A percentile compares a stretch with the other conserved stretches of the same genome.
These are phyloP conservation scores for Nyctalus aviator DNA, from an alignment of 2,797 vertebrate species.

Conservation along the genomic window DNA sequence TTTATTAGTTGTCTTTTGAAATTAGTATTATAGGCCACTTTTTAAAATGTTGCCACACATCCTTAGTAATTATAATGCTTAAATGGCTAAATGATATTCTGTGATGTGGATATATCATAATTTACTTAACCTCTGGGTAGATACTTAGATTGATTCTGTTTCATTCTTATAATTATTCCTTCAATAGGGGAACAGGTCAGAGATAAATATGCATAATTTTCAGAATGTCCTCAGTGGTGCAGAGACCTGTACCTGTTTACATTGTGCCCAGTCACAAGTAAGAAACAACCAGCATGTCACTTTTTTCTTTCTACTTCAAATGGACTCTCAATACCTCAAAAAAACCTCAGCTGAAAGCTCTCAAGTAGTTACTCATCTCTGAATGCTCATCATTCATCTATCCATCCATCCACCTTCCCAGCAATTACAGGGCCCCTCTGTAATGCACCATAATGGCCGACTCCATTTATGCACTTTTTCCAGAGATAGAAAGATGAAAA, in stretches of 20 bases:
- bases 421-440: neutral
- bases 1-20: neutral
- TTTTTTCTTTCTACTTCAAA: neutral
- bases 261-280: neutral
- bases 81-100: neutral
- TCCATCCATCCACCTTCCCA: neutral
- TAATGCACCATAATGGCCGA: no score
- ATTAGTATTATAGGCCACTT: neutral
- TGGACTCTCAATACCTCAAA: neutral
- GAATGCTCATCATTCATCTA: neutral
- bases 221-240: neutral
- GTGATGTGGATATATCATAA: neutral
- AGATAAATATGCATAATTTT: neutral
- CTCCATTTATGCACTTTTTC: neutral
- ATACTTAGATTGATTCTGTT: conserved; percentile 17
- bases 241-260: neutral
- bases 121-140: neutral
- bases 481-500: neutral
- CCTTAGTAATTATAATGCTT: neutral
- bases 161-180: neutral
- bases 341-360: neutral
- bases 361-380: neutral
- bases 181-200: neutral
- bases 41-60: neutral
- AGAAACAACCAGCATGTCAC: neutral